Evolutionary conservation across 2,888 invertebrate genomes (phyloP), one percentile per base, ranked within the genome.

Genomic region (Mythimna impura): DNA sequence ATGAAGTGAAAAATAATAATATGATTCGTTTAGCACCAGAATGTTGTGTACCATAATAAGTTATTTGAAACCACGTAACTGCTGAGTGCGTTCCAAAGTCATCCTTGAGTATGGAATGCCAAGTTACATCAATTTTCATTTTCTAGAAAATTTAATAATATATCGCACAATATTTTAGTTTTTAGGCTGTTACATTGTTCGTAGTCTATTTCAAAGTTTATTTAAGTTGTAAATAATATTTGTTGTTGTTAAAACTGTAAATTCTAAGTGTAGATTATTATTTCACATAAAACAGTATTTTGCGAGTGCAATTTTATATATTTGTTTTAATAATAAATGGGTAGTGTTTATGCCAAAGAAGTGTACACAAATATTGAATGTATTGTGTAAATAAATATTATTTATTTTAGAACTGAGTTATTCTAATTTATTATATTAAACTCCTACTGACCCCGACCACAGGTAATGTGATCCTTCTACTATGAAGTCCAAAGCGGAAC

Each of bases 261-360:
- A 87, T 84, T 82, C 85, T 89, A 88, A 87, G 84, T 70, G 81
- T 87, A 90, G 83, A 83, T 83, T 82, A 75, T 83, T 82, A 82
- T 82, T 78, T 80, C 86, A 81, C 84, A 85, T 86, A 87, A 87
- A 88, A 85, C 94, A 94, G 94, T 94, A 94, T 95, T 94, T 93
- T 93, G 90, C 88, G 91, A 93, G 95, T 95, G 95, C 95, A 95
- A 95, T 95, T 90, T 90, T 87, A 87, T 82, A 89, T 88, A 82
- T 83, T 86, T 86, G 88, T 80, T 82, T 87, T 87, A 80, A 66
- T 84, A 86, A 86, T 85, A 88, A 90, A 92, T 93, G 93, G 90
- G 93, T 95, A 94, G 94, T 90, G 92, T 90, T 91, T 91, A 95
- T 94, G 91, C 95, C 95, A 95, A 95, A 95, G 95, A 95, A 90